A percentile compares a stretch with the other conserved stretches of the same genome.
phyloP scores from a whole-genome alignment of 2,888 invertebrate genomes.

The Brassicogethes aeneus region DNA sequence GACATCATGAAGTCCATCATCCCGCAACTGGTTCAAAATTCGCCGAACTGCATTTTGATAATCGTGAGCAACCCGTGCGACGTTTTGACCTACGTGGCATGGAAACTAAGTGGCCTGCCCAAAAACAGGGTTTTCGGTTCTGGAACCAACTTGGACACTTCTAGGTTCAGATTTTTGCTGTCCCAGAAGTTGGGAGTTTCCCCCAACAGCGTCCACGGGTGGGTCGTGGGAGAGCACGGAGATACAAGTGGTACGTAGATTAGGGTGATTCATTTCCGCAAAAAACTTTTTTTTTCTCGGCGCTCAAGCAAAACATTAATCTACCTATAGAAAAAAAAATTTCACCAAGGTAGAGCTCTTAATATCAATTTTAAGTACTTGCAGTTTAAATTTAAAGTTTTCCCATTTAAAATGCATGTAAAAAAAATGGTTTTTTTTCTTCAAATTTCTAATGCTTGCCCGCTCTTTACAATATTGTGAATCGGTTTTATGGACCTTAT shows the following conservation, averaged over 20 bases:
- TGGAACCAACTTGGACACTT: constrained; percentile 89
- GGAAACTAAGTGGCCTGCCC: constrained; percentile 87
- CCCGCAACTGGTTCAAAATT: constrained; percentile 71
- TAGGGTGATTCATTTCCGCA: too few relatives aligned
- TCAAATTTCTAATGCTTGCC: too few relatives aligned
- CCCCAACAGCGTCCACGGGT: constrained; percentile 80
- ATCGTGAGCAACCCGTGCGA: constrained; percentile 92
- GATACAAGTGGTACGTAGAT: constrained; percentile 52
- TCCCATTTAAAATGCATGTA: too few relatives aligned
- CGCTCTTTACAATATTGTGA: too few relatives aligned
- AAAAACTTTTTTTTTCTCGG: too few relatives aligned
- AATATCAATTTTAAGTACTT: too few relatives aligned
- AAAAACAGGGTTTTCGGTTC: constrained; percentile 81
- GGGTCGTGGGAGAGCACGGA: constrained; percentile 92
- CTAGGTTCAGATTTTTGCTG: constrained; percentile 80
- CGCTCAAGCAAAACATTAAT: too few relatives aligned
- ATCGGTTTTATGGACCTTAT: too few relatives aligned
- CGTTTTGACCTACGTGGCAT: constrained; percentile 87
- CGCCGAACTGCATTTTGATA: constrained; percentile 76
- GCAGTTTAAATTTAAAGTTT: too few relatives aligned
- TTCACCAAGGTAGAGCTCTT: too few relatives aligned
- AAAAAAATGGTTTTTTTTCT: too few relatives aligned
- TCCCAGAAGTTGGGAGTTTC: constrained; percentile 75
- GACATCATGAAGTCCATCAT: constrained; percentile 82
- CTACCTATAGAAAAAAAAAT: too few relatives aligned